Conservation (phyloP, 2,888 invertebrate genomes). For the Erannis defoliaria region DNA sequence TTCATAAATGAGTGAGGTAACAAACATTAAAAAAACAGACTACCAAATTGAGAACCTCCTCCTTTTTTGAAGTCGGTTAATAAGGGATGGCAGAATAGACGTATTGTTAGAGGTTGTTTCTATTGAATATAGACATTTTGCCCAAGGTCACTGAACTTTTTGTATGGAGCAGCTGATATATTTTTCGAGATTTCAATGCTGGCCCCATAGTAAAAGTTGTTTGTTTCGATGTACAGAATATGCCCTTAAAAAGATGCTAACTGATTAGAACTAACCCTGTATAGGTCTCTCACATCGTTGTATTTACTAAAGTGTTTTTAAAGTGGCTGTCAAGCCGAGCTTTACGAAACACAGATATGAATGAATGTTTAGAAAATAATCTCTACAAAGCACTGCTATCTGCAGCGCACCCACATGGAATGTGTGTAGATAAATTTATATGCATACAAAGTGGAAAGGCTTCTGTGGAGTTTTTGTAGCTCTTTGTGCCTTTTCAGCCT, state of each 20-base stretch:
- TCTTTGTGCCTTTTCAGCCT: constrained; percentile 36
- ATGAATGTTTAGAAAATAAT: constrained; percentile 26
- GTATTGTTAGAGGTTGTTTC: constrained; percentile 27
- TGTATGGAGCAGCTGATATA: no score
- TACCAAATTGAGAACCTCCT: no score
- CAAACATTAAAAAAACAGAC: no score
- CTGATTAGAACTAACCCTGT: no score
- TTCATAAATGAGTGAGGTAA: no score
- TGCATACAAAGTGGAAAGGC: constrained; percentile 16
- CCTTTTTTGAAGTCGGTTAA: no score
- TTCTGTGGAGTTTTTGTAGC: constrained; percentile 27
- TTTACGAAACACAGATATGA: constrained; percentile 29
- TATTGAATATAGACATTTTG: constrained; percentile 25
- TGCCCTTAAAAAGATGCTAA: no score
- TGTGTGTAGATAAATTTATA: not conserved
- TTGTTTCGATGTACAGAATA: no score
- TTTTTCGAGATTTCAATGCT: no score
- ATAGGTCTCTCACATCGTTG: constrained; percentile 23
- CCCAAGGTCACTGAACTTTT: no score
- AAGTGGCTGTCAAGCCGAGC: constrained; percentile 39
- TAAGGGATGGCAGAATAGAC: not conserved
- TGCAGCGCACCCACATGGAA: constrained; percentile 3
- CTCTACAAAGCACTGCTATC: constrained; percentile 8
- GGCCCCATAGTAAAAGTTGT: no score
- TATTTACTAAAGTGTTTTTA: constrained; percentile 48